Conservation (phyloP, 1,140 invertebrate species). For the Galendromus occidentalis region DNA sequence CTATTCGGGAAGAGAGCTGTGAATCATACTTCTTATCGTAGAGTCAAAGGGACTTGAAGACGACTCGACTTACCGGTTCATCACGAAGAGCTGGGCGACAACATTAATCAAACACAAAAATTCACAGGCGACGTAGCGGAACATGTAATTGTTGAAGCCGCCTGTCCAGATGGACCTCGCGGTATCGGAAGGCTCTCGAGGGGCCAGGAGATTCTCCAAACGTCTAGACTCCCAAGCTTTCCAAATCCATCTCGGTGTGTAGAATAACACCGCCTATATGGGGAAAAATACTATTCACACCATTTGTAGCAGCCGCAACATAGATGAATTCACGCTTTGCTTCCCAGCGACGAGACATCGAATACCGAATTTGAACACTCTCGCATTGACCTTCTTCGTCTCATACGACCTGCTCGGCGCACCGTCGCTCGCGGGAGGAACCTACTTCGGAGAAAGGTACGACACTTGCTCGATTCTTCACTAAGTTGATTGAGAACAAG, state of each 20-base stretch:
- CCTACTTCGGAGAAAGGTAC: no score
- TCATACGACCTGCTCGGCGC: no score
- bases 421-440: no score
- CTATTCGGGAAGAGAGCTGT: no score
- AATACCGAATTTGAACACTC: no score
- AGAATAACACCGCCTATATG: constrained; percentile 28
- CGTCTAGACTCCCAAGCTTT: constrained; percentile 32
- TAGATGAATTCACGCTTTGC: no score
- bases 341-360: no score
- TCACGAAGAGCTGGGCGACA: background rate
- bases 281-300: constrained; percentile 31
- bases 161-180: background rate
- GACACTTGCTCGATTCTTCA: no score
- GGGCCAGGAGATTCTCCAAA: constrained; percentile 42
- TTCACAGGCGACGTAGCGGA: background rate
- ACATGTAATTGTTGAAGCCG: background rate
- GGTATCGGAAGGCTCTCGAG: background rate
- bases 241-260: constrained; percentile 28
- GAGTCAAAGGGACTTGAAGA: no score
- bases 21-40: no score
- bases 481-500: no score
- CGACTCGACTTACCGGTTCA: background rate
- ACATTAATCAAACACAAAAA: background rate
- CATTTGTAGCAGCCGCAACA: constrained; percentile 10
- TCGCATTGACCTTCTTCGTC: no score